phyloP scores from a whole-genome alignment of 1,140 invertebrate genomes.

The Lasaia peninsularis region DNA sequence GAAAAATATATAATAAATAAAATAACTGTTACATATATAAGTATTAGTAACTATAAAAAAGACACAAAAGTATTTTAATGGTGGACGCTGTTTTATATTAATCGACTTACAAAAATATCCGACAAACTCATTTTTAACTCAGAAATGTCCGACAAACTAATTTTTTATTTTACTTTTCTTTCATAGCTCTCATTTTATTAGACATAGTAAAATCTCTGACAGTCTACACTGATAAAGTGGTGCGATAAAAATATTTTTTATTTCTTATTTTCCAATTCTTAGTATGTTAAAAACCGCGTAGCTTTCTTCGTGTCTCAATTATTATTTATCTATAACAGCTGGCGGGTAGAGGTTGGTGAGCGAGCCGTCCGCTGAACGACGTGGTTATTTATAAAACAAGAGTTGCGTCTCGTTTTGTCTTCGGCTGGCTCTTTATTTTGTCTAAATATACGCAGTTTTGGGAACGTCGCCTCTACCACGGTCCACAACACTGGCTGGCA shows the following conservation, averaged over 20 bases:
- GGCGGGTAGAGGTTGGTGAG: slow-evolving; percentile 59
- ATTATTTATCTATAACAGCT: slow-evolving; percentile 75
- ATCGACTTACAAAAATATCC: background rate
- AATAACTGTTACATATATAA: too few relatives aligned
- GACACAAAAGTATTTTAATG: too few relatives aligned
- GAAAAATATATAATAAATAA: too few relatives aligned
- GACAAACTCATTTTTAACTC: background rate
- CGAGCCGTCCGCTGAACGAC: slow-evolving; percentile 68
- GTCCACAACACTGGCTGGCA: slow-evolving; percentile 62
- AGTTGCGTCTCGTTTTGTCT: slow-evolving; percentile 75
- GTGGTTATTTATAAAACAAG: slow-evolving; percentile 75
- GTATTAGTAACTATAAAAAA: too few relatives aligned
- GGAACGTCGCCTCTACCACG: slow-evolving; percentile 60
- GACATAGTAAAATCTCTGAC: background rate
- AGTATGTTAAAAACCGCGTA: slow-evolving; percentile 32
- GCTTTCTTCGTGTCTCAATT: slow-evolving; percentile 71
- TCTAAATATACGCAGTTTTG: slow-evolving; percentile 77
- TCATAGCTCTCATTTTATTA: too few relatives aligned
- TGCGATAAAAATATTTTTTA: slow-evolving; percentile 11
- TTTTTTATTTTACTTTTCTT: too few relatives aligned
- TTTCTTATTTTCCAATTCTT: slow-evolving; percentile 18
- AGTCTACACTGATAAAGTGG: slow-evolving; percentile 2
- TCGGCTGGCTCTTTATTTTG: slow-evolving; percentile 75
- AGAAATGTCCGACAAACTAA: background rate
- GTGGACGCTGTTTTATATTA: too few relatives aligned